A percentile compares a stretch with the other conserved stretches of the same genome.
Conservation (phyloP, 2,113 vertebrate species). For the Tragulus kanchil region DNA sequence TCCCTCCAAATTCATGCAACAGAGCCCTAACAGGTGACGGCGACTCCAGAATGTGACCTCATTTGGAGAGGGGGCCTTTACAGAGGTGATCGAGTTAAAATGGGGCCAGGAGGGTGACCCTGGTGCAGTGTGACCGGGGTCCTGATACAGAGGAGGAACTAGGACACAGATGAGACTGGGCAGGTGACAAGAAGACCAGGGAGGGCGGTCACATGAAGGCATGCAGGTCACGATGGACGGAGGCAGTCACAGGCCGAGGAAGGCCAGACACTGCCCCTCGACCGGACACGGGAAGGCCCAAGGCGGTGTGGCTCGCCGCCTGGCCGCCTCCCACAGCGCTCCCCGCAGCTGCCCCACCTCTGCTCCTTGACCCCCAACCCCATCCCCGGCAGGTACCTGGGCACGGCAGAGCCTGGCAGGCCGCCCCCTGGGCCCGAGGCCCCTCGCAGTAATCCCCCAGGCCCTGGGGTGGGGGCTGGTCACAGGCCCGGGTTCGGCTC, state of each 20-base stretch:
- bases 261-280: accelerated
- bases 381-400: slow-evolving; percentile 84
- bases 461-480: slow-evolving; percentile 88
- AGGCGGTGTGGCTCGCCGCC: no score
- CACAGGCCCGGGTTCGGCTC: slow-evolving; percentile 89
- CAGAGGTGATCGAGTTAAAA: neutral
- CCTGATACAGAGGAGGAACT: neutral
- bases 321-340: accelerated
- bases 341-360: neutral
- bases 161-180: no score
- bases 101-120: neutral
- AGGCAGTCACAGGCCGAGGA: no score
- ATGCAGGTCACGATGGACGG: neutral
- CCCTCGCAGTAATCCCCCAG: slow-evolving; percentile 93
- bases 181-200: neutral
- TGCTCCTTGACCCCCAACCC: neutral
- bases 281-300: no score
- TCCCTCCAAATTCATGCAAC: neutral
- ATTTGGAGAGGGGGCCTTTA: neutral
- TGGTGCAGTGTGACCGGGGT: accelerated
- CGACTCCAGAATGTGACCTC: neutral
- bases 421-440: slow-evolving; percentile 84
- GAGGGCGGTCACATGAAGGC: neutral
- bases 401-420: slow-evolving; percentile 89
- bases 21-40: neutral